These are phyloP conservation scores for Sphaerophoria taeniata DNA, from an alignment of 2,888 invertebrate genomes.

Conservation along the genomic window DNA sequence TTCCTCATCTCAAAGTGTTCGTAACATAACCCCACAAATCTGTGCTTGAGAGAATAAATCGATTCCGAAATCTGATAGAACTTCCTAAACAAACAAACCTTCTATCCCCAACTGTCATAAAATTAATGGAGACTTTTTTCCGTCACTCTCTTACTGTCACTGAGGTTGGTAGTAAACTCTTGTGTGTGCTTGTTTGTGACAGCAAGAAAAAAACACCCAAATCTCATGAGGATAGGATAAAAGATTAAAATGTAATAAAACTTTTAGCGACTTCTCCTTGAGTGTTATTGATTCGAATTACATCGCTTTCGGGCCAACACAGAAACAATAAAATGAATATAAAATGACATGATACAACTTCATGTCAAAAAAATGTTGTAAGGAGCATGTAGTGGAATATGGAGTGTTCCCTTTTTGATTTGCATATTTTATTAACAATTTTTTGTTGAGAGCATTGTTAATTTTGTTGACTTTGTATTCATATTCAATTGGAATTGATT, in stretches of 20 bases:
- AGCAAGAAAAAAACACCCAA: neutral
- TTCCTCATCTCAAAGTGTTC: no score
- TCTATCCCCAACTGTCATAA: conserved; percentile 33
- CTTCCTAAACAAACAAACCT: conserved; percentile 34
- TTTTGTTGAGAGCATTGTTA: neutral
- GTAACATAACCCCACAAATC: neutral
- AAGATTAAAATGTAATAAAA: conserved; percentile 57
- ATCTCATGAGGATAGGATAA: neutral
- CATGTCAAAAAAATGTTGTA: neutral
- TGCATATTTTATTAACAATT: conserved; percentile 13
- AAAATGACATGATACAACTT: neutral
- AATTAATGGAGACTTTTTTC: conserved; percentile 46
- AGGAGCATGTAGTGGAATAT: neutral
- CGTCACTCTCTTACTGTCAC: neutral
- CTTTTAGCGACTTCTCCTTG: conserved; percentile 39
- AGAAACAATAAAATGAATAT: conserved; percentile 32
- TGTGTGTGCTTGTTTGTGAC: conserved; percentile 16
- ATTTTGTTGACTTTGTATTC: neutral
- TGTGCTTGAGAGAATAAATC: neutral
- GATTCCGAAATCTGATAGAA: neutral
- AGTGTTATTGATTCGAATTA: conserved; percentile 56
- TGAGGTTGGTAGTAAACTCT: no score
- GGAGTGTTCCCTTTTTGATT: neutral
- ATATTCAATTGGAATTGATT: neutral
- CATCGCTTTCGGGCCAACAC: conserved; percentile 39